Base-by-base conservation (phyloP, 2,797 vertebrate genomes). In the Borostomias antarcticus region DNA sequence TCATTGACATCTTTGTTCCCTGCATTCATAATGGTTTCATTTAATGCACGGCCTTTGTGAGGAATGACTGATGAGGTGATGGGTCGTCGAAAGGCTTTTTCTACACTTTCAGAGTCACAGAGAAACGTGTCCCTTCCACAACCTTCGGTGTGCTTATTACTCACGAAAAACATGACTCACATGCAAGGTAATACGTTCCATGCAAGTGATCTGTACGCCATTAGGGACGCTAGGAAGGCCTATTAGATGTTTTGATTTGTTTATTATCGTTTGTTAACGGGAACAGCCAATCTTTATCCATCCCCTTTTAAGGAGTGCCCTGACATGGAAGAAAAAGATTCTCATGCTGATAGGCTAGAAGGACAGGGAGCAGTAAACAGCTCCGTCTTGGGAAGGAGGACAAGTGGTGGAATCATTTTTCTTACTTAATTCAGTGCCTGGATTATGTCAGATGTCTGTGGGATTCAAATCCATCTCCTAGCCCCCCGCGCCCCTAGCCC, bases 391-490 rank as follows among this genome's bases (percentile, higher is more conserved):
- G 21, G 40, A 64, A 58, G 65, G 66, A 35, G 43, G 2, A 72
- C 29, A 7, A 47, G 17, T 54, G 66, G 48, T 73, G 21, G 64
- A 78, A 69, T 68, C 1, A 67, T 79, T 76, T 58, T n/a, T 33
- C 78, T 82, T 66, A 47, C 58, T 45, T 64, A 64, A 82, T 80
- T 73, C 35, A 73, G 64, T 43, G 70, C 54, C 68, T 53, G 73
- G 66, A 67, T 79, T 83, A 66, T 80, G 66, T 74, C 47, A 72
- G 65, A 63, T 77, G 56, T 65, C 29, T 64, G 59, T 21, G 13
- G 47, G 71, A 74, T 83, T 82, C 76, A 82, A 67, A 75, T 74
- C 65, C 60, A 35, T 64, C 66, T 53, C 57, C 68, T 72, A 63
- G 80, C 76, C 69, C 77, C 77, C 56, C 59, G 25, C 17, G 68